A percentile compares a stretch with the other conserved stretches of the same genome.
phyloP scores from a whole-genome alignment of 2,113 vertebrate genomes.

The Tamias sibiricus region DNA sequence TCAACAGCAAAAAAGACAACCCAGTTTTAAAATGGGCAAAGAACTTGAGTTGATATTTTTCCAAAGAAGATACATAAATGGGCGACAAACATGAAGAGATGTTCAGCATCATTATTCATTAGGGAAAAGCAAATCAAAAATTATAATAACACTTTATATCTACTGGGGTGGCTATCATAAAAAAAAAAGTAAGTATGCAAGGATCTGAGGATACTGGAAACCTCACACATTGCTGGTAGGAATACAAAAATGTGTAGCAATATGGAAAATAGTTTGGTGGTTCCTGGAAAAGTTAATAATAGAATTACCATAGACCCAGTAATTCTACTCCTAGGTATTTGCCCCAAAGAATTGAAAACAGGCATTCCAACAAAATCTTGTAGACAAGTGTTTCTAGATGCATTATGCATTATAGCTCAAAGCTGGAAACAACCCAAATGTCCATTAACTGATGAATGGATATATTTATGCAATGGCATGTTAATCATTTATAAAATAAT shows the following conservation, averaged over 20 bases:
- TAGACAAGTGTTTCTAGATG: not conserved
- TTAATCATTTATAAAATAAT: not conserved
- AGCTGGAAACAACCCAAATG: not conserved
- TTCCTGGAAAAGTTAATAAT: not conserved
- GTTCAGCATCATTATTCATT: not conserved
- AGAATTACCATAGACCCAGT: not conserved
- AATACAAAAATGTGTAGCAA: not conserved
- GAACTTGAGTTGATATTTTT: not conserved
- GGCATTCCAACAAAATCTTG: not conserved
- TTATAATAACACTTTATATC: not conserved
- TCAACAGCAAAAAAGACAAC: not conserved
- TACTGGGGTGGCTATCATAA: not conserved
- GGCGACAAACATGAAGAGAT: not conserved
- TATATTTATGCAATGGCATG: not conserved
- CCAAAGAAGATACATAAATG: not conserved
- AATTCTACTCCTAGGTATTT: not conserved
- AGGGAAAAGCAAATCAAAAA: slow-evolving; percentile 22
- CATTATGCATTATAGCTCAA: not conserved
- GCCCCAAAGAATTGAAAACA: not conserved
- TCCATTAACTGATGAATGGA: not conserved
- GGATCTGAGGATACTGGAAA: not conserved
- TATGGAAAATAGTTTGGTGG: not conserved
- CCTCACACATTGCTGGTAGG: not conserved
- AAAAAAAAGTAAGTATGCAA: not conserved
- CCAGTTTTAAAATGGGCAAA: not conserved